Conservation (phyloP, 1,140 invertebrate species). For the Drosophila pruinosa region DNA sequence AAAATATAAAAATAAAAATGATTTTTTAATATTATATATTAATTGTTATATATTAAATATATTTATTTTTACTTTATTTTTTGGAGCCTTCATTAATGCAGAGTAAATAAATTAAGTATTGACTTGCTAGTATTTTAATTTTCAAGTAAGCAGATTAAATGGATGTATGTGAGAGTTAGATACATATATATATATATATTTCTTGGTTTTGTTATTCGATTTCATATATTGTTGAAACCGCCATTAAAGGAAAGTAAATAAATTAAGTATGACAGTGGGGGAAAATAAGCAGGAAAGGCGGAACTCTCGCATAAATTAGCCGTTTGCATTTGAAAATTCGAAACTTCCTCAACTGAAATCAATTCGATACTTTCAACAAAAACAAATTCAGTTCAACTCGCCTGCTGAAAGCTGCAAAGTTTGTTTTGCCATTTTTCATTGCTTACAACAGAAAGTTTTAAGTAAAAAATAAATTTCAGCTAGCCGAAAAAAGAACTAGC, state of each 20-base stretch:
- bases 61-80: too few species aligned
- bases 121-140: too few species aligned
- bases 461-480: conserved; percentile 79
- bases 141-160: too few species aligned
- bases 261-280: conserved; percentile 41
- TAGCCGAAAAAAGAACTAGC: conserved; percentile 54
- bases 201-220: not conserved
- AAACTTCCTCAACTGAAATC: conserved; percentile 68
- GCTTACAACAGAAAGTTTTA: conserved; percentile 80
- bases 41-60: too few species aligned
- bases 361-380: conserved; percentile 69
- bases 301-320: conserved; percentile 78
- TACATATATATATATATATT: not conserved
- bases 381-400: conserved; percentile 42
- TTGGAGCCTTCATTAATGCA: too few species aligned
- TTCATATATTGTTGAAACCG: conserved; percentile 8
- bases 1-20: not conserved
- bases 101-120: not conserved
- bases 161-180: too few species aligned
- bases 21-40: not conserved
- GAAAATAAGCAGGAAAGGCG: conserved; percentile 60
- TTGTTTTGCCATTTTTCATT: conserved; percentile 79
- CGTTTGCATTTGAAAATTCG: conserved; percentile 74
- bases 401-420: conserved; percentile 73
- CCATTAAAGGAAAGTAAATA: conserved; percentile 62